Evolutionary conservation across 2,888 invertebrate genomes (phyloP).

Genomic region (Athetis lepigone): DNA sequence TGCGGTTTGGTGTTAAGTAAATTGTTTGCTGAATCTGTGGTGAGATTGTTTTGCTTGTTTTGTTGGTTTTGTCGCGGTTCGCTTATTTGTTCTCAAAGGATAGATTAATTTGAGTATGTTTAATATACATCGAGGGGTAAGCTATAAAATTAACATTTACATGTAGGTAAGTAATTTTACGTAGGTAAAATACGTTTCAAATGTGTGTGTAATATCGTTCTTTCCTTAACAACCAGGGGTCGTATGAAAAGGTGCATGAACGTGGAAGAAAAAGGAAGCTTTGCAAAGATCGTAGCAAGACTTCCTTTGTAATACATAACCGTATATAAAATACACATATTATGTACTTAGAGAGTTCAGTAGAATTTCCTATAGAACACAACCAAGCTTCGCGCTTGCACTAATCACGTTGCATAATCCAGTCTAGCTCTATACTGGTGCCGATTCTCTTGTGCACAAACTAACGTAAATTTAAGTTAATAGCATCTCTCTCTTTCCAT

Average conservation of each 20-base stretch:
- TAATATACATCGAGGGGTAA: slow-evolving; percentile 9
- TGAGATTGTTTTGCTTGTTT: slow-evolving; percentile 48
- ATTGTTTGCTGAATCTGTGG: slow-evolving; percentile 53
- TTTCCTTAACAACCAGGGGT: background rate
- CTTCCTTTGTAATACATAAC: background rate
- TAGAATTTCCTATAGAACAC: background rate
- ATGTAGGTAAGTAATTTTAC: background rate
- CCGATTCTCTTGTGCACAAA: too few relatives aligned
- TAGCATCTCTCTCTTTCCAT: too few relatives aligned
- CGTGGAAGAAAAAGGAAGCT: slow-evolving; percentile 2
- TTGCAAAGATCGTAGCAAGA: background rate
- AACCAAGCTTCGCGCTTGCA: slow-evolving; percentile 11
- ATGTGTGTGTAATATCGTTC: background rate
- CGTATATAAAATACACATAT: background rate
- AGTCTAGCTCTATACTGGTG: too few relatives aligned
- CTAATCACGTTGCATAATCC: slow-evolving; percentile 38
- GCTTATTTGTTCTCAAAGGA: slow-evolving; percentile 38
- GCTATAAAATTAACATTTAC: background rate
- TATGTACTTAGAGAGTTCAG: too few relatives aligned
- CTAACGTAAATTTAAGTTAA: too few relatives aligned
- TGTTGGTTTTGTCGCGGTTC: background rate
- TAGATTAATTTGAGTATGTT: slow-evolving; percentile 27
- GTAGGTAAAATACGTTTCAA: background rate
- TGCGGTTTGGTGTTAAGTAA: slow-evolving; percentile 60
- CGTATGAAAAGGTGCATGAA: slow-evolving; percentile 2